A percentile compares a stretch with the other conserved stretches of the same genome.
Evolutionary conservation across 2,113 vertebrate species (phyloP).

Genomic region (Anhinga anhinga): DNA sequence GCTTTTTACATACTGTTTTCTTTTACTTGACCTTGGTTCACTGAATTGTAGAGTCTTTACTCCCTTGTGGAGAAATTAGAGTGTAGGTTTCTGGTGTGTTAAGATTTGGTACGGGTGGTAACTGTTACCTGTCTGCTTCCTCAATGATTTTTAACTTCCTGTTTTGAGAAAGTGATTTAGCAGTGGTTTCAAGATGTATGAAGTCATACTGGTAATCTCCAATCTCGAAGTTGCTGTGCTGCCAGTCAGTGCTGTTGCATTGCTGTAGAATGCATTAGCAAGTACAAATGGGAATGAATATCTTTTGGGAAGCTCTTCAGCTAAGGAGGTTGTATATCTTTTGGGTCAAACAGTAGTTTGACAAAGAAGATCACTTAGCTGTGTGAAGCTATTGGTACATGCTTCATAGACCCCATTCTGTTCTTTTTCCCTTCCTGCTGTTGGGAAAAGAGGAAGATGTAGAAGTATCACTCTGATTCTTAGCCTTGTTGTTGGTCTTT

Average conservation of each 20-base stretch:
- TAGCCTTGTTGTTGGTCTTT: not conserved
- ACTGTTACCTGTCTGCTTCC: not conserved
- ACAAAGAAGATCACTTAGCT: not conserved
- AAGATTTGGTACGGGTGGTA: not conserved
- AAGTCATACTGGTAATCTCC: not conserved
- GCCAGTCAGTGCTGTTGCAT: not conserved
- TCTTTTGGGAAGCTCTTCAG: not conserved
- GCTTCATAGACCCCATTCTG: not conserved
- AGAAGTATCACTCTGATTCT: not conserved
- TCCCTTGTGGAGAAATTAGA: not conserved
- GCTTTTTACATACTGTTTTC: not conserved
- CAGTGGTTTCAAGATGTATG: not conserved
- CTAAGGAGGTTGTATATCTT: not conserved
- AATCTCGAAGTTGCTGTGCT: not conserved
- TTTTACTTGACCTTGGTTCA: not conserved
- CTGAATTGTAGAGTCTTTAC: not conserved
- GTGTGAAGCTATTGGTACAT: not conserved
- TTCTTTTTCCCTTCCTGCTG: not conserved
- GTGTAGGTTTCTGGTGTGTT: not conserved
- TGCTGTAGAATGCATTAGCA: not conserved
- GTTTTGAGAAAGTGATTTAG: not conserved
- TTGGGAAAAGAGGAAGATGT: not conserved
- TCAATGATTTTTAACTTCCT: not conserved
- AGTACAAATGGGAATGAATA: not conserved
- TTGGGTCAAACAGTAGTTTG: not conserved